Evolutionary conservation across 2,888 invertebrate species (phyloP), one percentile per base, ranked within the genome.

Genomic region (Macaria liturata): DNA sequence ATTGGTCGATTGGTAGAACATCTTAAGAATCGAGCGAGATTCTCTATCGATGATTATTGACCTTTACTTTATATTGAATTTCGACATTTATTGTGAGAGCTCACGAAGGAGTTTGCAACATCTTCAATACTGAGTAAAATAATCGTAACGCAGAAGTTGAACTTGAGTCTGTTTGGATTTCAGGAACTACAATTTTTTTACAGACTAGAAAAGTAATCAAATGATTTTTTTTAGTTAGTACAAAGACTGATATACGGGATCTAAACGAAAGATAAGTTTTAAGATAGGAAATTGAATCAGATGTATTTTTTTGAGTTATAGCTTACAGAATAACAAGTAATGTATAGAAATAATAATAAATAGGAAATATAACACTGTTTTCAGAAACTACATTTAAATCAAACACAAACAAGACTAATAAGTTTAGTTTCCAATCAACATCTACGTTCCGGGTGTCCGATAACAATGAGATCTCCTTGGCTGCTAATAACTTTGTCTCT

Each of bases 41-140:
- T 49, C 67, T 72, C 74, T 77, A 74, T 71, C 72, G 77, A 66
- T 76, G 76, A 76, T 77, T 68, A 73, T 67, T 76, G 84, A 84
- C 85, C 82, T 86, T 82, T 84, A 75, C 64, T 68, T 68, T 73
- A 75, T 76, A 51, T 45, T 61, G 69, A 60, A 71, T 87, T 84
- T 81, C 80, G 82, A 83, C 83, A 87, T 80, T 57, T 72, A 74
- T 75, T 75, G 78, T 83, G 79, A 58, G 42, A 60, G 58, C 51
- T 62, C 61, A 59, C 47, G 49, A 61, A 59, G 59, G 57, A 48
- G 42, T 65, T 62, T 60, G 61, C 58, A 52, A 60, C 59, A 59
- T 60, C 52, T 58, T 54, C 49, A 34, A 20, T 47, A 65, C 49
- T 49, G 48, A 20, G 20, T 20, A 20, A 20, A 20, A 20, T 20